Percentiles rank a stretch among this genome's conserved stretches.
These are phyloP conservation scores for Falco berigora DNA, from an alignment of 2,797 vertebrate genomes.

Conservation along the genomic window DNA sequence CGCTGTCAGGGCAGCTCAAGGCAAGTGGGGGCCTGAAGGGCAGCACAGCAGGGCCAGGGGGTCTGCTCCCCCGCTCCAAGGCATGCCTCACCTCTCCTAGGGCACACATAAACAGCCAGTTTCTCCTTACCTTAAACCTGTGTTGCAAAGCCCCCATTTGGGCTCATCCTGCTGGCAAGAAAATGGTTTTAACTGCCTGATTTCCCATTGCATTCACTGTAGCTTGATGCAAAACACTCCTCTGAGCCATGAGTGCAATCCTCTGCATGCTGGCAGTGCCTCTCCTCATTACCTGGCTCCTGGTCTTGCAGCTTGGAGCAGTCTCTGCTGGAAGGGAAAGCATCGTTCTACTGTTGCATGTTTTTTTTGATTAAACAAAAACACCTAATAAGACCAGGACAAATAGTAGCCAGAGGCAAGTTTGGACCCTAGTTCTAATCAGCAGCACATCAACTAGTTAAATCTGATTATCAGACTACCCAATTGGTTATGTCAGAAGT, in stretches of 20 bases:
- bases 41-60: no score
- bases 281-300: neutral
- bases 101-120: neutral
- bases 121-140: neutral
- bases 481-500: neutral
- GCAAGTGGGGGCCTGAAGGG: no score
- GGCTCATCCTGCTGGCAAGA: neutral
- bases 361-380: neutral
- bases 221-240: neutral
- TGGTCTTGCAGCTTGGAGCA: fast-evolving
- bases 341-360: neutral
- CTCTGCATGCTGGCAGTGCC: neutral
- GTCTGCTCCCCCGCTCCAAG: no score
- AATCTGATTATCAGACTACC: neutral
- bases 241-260: fast-evolving
- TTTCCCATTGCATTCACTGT: fast-evolving
- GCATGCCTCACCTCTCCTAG: no score
- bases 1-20: no score
- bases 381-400: neutral
- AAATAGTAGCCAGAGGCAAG: neutral
- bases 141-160: neutral
- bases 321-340: neutral
- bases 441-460: neutral
- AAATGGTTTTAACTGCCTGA: neutral
- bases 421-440: neutral